phyloP scores from a whole-genome alignment of 2,888 invertebrate species.

The Eristalis pertinax region DNA sequence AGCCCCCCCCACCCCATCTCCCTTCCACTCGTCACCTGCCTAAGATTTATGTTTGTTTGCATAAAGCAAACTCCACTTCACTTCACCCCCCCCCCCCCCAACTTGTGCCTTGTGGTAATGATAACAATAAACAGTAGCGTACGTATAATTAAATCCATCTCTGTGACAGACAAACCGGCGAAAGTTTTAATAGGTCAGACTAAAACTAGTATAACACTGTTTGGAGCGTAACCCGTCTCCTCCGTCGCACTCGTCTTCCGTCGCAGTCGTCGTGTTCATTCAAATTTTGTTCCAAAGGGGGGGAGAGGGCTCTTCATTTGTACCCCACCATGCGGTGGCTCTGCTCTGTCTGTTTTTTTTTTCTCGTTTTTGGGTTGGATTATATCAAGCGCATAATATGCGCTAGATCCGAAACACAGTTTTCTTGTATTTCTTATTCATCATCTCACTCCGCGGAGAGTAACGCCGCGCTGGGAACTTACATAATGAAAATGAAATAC shows the following conservation, averaged over 20 bases:
- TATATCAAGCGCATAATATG: slow-evolving; percentile 69
- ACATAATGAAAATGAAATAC: slow-evolving; percentile 46
- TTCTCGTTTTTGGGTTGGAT: slow-evolving; percentile 42
- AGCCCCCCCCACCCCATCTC: too few species aligned
- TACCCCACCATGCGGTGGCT: neutral
- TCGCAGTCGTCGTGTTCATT: too few species aligned
- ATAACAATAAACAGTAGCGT: slow-evolving; percentile 48
- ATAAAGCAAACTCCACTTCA: slow-evolving; percentile 28
- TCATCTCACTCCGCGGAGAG: slow-evolving; percentile 50
- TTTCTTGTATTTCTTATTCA: slow-evolving; percentile 46
- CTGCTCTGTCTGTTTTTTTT: slow-evolving; percentile 21
- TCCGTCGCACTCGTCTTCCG: too few species aligned
- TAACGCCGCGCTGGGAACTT: slow-evolving; percentile 44
- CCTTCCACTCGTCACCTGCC: neutral
- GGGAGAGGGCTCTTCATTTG: neutral
- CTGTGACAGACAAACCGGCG: slow-evolving; percentile 65
- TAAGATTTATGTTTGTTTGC: slow-evolving; percentile 52
- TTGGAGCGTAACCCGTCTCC: neutral
- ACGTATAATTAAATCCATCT: slow-evolving; percentile 59
- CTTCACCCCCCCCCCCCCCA: neutral
- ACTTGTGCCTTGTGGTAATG: neutral
- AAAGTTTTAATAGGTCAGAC: slow-evolving; percentile 72
- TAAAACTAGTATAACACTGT: slow-evolving; percentile 68
- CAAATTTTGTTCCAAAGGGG: neutral
- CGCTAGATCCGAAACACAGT: slow-evolving; percentile 66